These are phyloP conservation scores for Lutjanus erythropterus DNA, from an alignment of 2,113 vertebrate species.

Conservation along the genomic window DNA sequence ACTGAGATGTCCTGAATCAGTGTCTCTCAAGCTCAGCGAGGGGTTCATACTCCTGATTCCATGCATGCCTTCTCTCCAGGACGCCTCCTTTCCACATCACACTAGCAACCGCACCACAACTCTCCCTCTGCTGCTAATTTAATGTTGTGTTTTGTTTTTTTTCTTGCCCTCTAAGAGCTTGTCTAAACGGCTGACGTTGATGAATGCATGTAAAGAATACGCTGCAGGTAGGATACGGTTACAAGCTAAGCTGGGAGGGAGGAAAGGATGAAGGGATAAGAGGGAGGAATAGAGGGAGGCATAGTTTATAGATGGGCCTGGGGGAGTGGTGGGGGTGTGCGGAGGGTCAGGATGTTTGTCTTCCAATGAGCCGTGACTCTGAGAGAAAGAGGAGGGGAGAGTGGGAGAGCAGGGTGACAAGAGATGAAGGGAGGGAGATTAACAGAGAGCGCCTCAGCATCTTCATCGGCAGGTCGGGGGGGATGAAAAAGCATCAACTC, in stretches of 20 bases:
- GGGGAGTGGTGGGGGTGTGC: constrained; percentile 70
- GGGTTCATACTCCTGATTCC: constrained; percentile 70
- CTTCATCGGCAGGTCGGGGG: constrained; percentile 36
- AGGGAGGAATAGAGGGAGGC: constrained; percentile 74
- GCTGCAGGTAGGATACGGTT: constrained; percentile 90
- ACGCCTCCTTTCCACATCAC: constrained; percentile 66
- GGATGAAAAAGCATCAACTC: background rate
- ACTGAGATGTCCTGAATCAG: constrained; percentile 45
- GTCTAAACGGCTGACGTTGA: constrained; percentile 88
- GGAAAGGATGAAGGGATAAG: constrained; percentile 68
- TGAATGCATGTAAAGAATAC: constrained; percentile 89
- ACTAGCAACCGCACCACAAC: constrained; percentile 32
- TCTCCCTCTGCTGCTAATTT: constrained; percentile 70
- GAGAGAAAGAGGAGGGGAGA: constrained; percentile 83
- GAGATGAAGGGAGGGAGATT: constrained; percentile 70
- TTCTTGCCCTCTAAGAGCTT: constrained; percentile 74
- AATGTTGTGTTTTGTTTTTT: constrained; percentile 77
- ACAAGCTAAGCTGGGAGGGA: constrained; percentile 81
- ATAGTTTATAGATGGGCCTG: constrained; percentile 78
- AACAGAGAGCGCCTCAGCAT: constrained; percentile 62
- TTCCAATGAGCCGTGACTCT: constrained; percentile 87
- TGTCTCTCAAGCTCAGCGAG: constrained; percentile 67
- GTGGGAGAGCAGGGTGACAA: constrained; percentile 75
- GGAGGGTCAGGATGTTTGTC: constrained; percentile 88
- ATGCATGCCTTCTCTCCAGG: constrained; percentile 75